phyloP scores from a whole-genome alignment of 2,888 invertebrate species.

The Cataglyphis rosenhaueri region DNA sequence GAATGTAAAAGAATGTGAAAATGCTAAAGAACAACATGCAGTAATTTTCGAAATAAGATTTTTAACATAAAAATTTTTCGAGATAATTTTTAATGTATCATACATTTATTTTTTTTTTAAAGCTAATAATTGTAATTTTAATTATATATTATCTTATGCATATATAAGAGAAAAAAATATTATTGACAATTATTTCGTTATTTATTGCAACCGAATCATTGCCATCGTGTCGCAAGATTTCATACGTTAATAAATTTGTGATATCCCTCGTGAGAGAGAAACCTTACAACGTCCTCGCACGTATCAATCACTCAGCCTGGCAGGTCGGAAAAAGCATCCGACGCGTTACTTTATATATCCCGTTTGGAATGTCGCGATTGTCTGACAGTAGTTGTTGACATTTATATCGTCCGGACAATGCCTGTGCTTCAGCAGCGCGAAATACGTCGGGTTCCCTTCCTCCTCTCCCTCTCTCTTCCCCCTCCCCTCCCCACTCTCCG shows the following conservation, averaged over 20 bases:
- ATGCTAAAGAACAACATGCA: constrained; percentile 1
- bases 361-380: constrained; percentile 52
- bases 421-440: constrained; percentile 59
- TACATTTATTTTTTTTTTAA: not conserved
- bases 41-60: constrained; percentile 9
- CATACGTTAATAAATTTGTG: constrained; percentile 2
- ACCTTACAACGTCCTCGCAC: not conserved
- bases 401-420: constrained; percentile 68
- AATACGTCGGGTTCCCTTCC: constrained; percentile 59
- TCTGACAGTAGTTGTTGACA: constrained; percentile 52
- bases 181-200: constrained; percentile 11
- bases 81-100: constrained; percentile 10
- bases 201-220: not conserved
- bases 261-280: not conserved
- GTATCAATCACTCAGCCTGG: not conserved
- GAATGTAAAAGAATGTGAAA: constrained; percentile 14
- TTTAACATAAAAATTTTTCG: not conserved
- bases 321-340: constrained; percentile 45
- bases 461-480: not conserved
- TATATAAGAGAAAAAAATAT: not conserved
- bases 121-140: not conserved
- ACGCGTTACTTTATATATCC: constrained; percentile 49
- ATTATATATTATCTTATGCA: not conserved
- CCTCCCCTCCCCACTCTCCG: not conserved
- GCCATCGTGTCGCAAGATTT: constrained; percentile 2